Base-by-base conservation (phyloP, 1,140 invertebrate genomes). In the Philotrypesis tridentata region DNA sequence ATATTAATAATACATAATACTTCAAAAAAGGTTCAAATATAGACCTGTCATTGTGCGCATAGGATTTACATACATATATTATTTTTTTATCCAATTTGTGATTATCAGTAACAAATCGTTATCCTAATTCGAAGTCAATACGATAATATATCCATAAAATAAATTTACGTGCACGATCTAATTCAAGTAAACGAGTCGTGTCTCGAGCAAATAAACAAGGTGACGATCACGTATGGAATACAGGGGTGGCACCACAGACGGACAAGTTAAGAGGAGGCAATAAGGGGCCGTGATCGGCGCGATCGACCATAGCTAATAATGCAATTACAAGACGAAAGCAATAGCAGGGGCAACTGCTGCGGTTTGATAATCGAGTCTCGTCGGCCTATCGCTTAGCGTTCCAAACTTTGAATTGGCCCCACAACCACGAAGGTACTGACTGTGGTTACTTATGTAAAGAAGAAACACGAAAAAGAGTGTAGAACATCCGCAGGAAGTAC, bases 261-360 rank as follows among this genome's bases (percentile, higher is more conserved):
- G 12, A 27, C 23, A 65, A 27, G 27, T 65, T 65, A 65, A 65
- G 63, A 65, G 27, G 63, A 65, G 8, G 27, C 25, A 29, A 29
- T 25, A 25, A 33, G 21, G 21, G 12, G 6, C 2, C 31, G n/a
- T 71, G 68, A 71, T 71, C 68, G 68, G 27, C 68, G 27, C 68
- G 68, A 37, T 71, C 31, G 9, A 71, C 68, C 68, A 71, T 71
- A 43, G 43, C 68, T 71, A 71, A 71, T 71, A 71, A 71, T 71
- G 68, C 37, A 4, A 71, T 71, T 71, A 71, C 33, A 43, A 7
- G 29, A n/a, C 68, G 68, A 71, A 71, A 71, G 68, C 33, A 31
- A 37, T 5, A 37, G 65, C 67, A n/a, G 21, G 17, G 21, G 27
- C 61, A 17, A 27, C 61, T 65, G 63, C 31, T 76, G 74, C 33